These are phyloP conservation scores for Parapristionchus giblindavisi DNA, from an alignment of 2,888 invertebrate genomes.

Conservation along the genomic window DNA sequence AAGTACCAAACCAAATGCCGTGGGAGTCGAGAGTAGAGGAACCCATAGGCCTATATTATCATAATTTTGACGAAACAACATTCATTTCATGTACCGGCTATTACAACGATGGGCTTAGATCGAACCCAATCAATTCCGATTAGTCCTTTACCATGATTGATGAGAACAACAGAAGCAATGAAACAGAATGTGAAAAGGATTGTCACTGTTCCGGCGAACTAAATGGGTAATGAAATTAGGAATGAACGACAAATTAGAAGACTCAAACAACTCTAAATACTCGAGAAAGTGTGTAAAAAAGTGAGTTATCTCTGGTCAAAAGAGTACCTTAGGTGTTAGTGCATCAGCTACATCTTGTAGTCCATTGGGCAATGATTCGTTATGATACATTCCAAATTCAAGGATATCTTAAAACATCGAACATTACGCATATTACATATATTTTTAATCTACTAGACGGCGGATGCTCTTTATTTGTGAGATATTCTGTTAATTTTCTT, in stretches of 20 bases:
- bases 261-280: not conserved
- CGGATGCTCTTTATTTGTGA: constrained; percentile 54
- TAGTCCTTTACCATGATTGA: constrained; percentile 54
- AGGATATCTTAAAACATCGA: constrained; percentile 54
- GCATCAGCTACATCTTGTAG: constrained; percentile 62
- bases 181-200: constrained; percentile 65
- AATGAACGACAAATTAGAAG: not conserved
- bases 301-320: too few relatives aligned
- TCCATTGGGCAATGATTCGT: constrained; percentile 66
- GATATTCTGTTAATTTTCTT: constrained; percentile 57
- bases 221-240: not conserved
- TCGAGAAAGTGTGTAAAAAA: not conserved
- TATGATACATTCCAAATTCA: constrained; percentile 67
- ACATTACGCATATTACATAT: constrained; percentile 23
- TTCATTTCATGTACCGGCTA: constrained; percentile 51
- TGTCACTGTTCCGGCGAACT: constrained; percentile 49
- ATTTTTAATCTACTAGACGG: constrained; percentile 20
- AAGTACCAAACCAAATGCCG: constrained; percentile 65
- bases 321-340: constrained; percentile 54
- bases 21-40: constrained; percentile 63
- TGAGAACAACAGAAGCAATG: constrained; percentile 62
- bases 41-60: constrained; percentile 54
- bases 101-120: constrained; percentile 64
- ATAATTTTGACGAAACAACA: too few relatives aligned
- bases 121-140: constrained; percentile 67